Evolutionary conservation across 2,888 invertebrate species (phyloP).

Genomic region (Limnephilus auricula): DNA sequence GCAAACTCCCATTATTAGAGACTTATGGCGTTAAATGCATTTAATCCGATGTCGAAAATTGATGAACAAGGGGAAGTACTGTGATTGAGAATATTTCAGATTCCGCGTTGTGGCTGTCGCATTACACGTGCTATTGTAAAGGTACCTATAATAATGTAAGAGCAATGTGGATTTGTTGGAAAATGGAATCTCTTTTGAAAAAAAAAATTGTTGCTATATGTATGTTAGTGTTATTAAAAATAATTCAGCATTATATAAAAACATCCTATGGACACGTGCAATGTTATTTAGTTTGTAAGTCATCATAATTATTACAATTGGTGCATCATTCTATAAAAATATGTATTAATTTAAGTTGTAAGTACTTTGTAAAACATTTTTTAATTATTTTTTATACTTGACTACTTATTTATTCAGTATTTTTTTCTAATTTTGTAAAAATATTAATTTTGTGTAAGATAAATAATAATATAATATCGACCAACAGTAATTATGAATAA

Average conservation of each 20-base stretch:
- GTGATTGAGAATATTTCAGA: neutral
- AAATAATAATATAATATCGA: neutral
- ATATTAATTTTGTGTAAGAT: neutral
- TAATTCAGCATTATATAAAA: slow-evolving; percentile 12
- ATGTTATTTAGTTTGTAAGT: slow-evolving; percentile 77
- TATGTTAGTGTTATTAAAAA: slow-evolving; percentile 20
- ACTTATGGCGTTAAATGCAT: neutral
- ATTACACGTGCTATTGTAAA: slow-evolving; percentile 65
- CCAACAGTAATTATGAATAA: neutral
- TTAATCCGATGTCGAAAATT: neutral
- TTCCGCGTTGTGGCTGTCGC: slow-evolving; percentile 54
- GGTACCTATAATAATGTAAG: slow-evolving; percentile 64
- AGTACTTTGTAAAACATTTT: slow-evolving; percentile 5
- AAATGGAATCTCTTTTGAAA: slow-evolving; percentile 12
- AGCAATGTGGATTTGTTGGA: slow-evolving; percentile 47
- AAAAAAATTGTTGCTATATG: slow-evolving; percentile 25
- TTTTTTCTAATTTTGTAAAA: slow-evolving; percentile 35
- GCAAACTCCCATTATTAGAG: too few species aligned
- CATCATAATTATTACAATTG: slow-evolving; percentile 69
- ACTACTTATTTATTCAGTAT: slow-evolving; percentile 26
- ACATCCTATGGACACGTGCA: slow-evolving; percentile 78
- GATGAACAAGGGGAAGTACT: neutral
- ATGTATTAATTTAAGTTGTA: neutral
- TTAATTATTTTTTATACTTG: neutral
- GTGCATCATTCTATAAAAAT: slow-evolving; percentile 47